Base-by-base conservation (phyloP, 2,797 vertebrate genomes). In the Gadopsis bispinosus region DNA sequence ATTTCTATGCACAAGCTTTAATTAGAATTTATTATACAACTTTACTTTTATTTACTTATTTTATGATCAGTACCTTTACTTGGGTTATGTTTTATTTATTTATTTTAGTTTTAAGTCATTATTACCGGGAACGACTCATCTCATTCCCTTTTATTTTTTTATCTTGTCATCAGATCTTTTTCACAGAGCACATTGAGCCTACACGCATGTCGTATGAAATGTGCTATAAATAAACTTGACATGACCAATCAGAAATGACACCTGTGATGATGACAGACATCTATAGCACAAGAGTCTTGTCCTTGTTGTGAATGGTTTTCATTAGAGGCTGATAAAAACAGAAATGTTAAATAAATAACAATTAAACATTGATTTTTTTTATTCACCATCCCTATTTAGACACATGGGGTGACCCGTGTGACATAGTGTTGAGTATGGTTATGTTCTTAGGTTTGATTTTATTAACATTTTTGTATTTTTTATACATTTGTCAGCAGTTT, bases 361-460 rank as follows among this genome's bases (percentile, higher is more conserved):
- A 2, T 50, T n/a, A 33, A 35, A 35, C n/a, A 4, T 8, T 13
- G 29, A 39, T 54, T 41, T 62, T 29, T 20, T 50, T 45, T 7
- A 41, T 51, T 54, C 17, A 10, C 19, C 3, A 6, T 45, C 20
- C 2, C 43, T 47, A n/a, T 59, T 35, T 68, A 45, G 37, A 61
- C 5, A 16, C 10, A 43, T 14, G 7, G 33, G 56, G 19, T 58
- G 43, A 70, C 22, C 13, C 13, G 22, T 47, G 2, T 60, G 13
- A 67, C 54, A 47, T 29, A 41, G 19, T 48, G n/a, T 48, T 58
- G 41, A 65, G n/a, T 65, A 35, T 14, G 51, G 31, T 58, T 48
- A 47, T 29, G 16, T 73, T 45, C 39, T 5, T 22, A 39, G 37
- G 3, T 33, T 68, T 63, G 33, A 22, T 54, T 73, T 22, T 54